Evolutionary conservation across 2,888 invertebrate species (phyloP), one percentile per base, ranked within the genome.

Genomic region (Pandemis cinnamomeana): DNA sequence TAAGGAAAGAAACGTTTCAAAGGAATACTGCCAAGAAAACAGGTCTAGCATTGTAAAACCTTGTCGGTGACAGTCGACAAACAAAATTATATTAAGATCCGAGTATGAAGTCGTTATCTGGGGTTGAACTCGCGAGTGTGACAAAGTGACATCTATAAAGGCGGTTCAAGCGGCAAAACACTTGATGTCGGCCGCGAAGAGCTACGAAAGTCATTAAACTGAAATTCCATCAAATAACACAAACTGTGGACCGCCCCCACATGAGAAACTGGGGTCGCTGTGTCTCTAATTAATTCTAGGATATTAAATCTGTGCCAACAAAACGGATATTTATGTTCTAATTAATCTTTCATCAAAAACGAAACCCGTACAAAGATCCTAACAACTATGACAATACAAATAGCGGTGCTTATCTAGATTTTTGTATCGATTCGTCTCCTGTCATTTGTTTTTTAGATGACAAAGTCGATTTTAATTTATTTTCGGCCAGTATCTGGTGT

Each of bases 141-240:
- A 89, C 86, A 89, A 89, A 89, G 87, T 90, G 89, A 90, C 89
- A 87, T 88, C 88, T 88, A 87, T 88, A 88, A 89, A 89, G 84
- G 87, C 86, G 87, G 87, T 87, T 88, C 84, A 86, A 84, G 84
- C 86, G 85, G 83, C 86, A 88, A 88, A 90, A 89, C 86, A 89
- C 89, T 90, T 84, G 86, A 86, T 85, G 83, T 83, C 80, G 81
- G 78, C 80, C 78, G 75, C 84, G 75, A 75, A 78, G 82, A 89
- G 85, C 80, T 83, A 84, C 80, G 88, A 90, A 89, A 78, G 76
- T 75, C 71, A 71, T 75, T 72, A 75, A 72, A 71, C 71, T 66
- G 74, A 71, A 74, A 74, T 74, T 74, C 74, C 71, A 74, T 74
- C 70, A 74, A 74, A 67, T 70, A 74, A 71, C 67, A 67, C 66